Evolutionary conservation across 2,797 vertebrate genomes (phyloP), one percentile per base, ranked within the genome.

Genomic region (Neostethus bicornis): DNA sequence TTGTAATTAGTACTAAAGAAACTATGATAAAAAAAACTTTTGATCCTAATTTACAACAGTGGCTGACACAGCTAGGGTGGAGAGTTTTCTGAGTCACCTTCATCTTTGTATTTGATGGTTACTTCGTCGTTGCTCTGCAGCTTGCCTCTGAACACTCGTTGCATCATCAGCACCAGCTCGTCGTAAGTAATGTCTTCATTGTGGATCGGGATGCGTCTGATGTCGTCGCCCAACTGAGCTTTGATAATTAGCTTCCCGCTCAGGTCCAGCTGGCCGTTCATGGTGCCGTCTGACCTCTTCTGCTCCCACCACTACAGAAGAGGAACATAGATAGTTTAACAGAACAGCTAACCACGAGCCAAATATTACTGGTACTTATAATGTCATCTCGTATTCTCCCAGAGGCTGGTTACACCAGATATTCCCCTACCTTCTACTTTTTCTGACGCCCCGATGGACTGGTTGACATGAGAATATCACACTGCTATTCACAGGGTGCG

Each of bases 151-250:
- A 99, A 99, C 71, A 99, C 97, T 39, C 97, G 92, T 23, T 99
- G 97, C 97, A 99, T 99, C 97, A 99, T 99, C 75, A 99, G 89
- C 80, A 99, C 95, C 80, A 99, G 91, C 76, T 99, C 97, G 73
- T 99, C 97, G 2, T 99, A 99, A 41, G 97, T 99, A 71, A 99
- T 99, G 84, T 99, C 97, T 89, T 99, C 96, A 81, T 99, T 99
- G 77, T 99, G 97, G 83, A 99, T 99, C 52, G 97, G 97, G 86
- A 99, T 99, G 71, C 97, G 94, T 51, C 96, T 92, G 82, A 99
- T 99, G 85, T 99, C 97, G 23, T 99, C 96, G 3, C 97, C 97
- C 81, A 99, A 77, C 84, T 98, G 97, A 85, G 97, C 97, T 93
- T 99, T 99, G 83, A 99, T 99, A 80, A 99, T 99, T 77, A 99